A percentile compares a stretch with the other conserved stretches of the same genome.
Evolutionary conservation across 1,140 invertebrate genomes (phyloP).

Genomic region (Drosophila bocqueti): DNA sequence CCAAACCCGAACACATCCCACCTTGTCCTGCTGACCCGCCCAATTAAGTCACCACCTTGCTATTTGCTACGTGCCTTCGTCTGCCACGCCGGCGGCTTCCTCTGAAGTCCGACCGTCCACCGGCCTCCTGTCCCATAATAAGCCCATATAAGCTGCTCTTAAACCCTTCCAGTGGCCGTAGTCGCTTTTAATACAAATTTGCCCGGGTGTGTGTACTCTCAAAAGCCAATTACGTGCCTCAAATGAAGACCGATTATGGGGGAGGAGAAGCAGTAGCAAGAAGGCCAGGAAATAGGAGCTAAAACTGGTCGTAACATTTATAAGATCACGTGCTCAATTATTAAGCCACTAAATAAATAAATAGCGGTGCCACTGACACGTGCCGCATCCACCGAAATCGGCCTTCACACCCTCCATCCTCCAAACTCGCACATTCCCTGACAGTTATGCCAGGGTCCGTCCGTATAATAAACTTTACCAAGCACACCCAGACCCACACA

Average conservation of each 20-base stretch:
- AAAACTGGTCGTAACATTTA: constrained; percentile 68
- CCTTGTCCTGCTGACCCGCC: constrained; percentile 4
- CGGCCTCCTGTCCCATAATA: constrained; percentile 52
- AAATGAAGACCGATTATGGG: constrained; percentile 30
- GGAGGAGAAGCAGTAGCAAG: background rate
- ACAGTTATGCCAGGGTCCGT: constrained; percentile 38
- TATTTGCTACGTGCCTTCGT: constrained; percentile 57
- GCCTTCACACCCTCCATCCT: background rate
- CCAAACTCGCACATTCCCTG: background rate
- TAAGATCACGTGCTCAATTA: constrained; percentile 83
- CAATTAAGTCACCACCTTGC: constrained; percentile 36
- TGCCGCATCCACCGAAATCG: constrained; percentile 43
- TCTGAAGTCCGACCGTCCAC: constrained; percentile 27
- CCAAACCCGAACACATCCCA: background rate
- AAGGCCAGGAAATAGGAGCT: constrained; percentile 35
- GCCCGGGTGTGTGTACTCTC: constrained; percentile 57
- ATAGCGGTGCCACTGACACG: constrained; percentile 69
- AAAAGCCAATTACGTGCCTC: constrained; percentile 81
- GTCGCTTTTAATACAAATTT: constrained; percentile 78
- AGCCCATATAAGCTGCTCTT: constrained; percentile 74
- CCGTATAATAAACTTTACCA: constrained; percentile 50
- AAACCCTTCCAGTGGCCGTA: constrained; percentile 71
- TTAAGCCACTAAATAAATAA: constrained; percentile 83
- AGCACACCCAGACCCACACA: background rate
- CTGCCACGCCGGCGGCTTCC: constrained; percentile 32